Conservation (phyloP, 2,888 invertebrate genomes). For the Ephialtes manifestator region DNA sequence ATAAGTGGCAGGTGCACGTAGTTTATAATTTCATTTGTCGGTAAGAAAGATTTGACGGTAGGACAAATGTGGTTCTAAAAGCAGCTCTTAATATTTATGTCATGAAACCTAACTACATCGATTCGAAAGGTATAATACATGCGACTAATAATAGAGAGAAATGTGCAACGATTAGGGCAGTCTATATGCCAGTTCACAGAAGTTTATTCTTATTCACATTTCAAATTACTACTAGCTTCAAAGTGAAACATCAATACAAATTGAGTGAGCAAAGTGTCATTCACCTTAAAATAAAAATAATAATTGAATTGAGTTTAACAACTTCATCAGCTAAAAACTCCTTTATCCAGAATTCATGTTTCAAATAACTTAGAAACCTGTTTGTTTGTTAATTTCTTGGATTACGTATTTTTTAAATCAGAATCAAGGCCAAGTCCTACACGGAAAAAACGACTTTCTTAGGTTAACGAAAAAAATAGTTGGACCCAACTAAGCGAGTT, state of each 20-base stretch:
- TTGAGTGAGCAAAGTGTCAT: background rate
- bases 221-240: background rate
- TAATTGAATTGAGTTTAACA: no score
- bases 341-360: no score
- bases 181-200: background rate
- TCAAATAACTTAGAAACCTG: no score
- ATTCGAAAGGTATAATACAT: background rate
- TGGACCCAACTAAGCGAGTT: no score
- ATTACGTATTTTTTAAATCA: no score
- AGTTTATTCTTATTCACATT: constrained; percentile 1
- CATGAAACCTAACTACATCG: background rate
- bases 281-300: no score
- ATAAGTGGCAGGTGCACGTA: background rate
- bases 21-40: background rate
- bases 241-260: background rate
- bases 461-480: no score
- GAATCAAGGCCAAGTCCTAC: no score
- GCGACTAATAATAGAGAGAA: background rate
- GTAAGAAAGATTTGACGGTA: background rate
- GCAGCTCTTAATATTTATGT: background rate
- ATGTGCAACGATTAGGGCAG: background rate
- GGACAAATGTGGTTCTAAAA: no score
- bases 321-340: background rate
- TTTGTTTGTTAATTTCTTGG: no score
- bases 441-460: no score